phyloP scores from a whole-genome alignment of 2,797 vertebrate genomes.

The Pteronotus mesoamericanus region DNA sequence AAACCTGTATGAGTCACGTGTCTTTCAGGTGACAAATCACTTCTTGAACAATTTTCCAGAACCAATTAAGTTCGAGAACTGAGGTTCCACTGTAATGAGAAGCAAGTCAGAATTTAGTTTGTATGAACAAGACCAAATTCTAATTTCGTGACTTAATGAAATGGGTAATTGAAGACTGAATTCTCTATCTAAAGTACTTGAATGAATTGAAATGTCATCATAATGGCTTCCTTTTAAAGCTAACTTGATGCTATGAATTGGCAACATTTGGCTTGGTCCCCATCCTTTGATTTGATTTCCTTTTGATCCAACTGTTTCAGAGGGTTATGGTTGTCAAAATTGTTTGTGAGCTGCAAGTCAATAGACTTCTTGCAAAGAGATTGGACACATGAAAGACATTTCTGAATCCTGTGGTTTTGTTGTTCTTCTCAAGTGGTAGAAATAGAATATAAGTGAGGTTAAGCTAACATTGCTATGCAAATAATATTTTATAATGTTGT shows the following conservation, averaged over 20 bases:
- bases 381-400: not conserved
- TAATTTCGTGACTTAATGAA: not conserved
- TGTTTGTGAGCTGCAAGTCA: slow-evolving; percentile 26
- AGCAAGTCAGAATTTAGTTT: slow-evolving; percentile 37
- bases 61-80: not conserved
- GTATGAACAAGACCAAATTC: slow-evolving; percentile 27
- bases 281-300: slow-evolving; percentile 21
- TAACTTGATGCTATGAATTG: slow-evolving; percentile 8
- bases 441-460: not conserved
- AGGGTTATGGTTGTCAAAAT: not conserved
- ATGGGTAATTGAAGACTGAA: slow-evolving; percentile 47
- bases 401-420: not conserved
- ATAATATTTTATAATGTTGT: slow-evolving; percentile 27
- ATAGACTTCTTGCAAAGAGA: not conserved
- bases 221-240: slow-evolving; percentile 24
- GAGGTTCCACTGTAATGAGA: not conserved
- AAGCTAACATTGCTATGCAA: not conserved
- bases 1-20: not conserved
- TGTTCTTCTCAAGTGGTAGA: slow-evolving; percentile 28
- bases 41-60: not conserved
- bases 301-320: slow-evolving; percentile 30
- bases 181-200: slow-evolving; percentile 14
- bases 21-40: not conserved
- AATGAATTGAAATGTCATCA: slow-evolving; percentile 43
- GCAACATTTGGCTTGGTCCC: slow-evolving; percentile 27